Percentiles rank a stretch among this genome's conserved stretches.
phyloP scores from a whole-genome alignment of 92 coral and sea anemone species.

The Isaurus tuberculatus region DNA sequence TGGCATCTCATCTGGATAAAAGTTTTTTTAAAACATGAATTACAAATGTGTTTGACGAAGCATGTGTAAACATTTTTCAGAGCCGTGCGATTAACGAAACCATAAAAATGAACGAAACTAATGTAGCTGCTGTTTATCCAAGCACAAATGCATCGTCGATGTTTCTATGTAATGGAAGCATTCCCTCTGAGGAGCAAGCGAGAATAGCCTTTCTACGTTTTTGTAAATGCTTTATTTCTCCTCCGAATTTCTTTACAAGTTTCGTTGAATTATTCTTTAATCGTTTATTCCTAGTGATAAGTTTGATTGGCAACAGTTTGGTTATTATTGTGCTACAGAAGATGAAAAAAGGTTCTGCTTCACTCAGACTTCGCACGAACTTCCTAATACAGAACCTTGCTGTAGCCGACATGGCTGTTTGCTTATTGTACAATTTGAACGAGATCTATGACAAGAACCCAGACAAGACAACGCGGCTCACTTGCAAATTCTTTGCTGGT shows the following conservation, averaged over 20 bases:
- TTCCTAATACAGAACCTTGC: slow-evolving; percentile 75
- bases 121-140: background rate
- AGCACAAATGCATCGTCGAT: slow-evolving; percentile 26
- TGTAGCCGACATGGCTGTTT: slow-evolving; percentile 82
- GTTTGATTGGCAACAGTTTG: slow-evolving; percentile 72
- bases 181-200: slow-evolving; percentile 61
- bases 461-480: slow-evolving; percentile 46
- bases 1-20: background rate
- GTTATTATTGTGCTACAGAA: slow-evolving; percentile 77
- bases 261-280: slow-evolving; percentile 68
- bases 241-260: slow-evolving; percentile 54
- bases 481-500: slow-evolving; percentile 77
- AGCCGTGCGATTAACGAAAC: background rate
- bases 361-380: slow-evolving; percentile 66
- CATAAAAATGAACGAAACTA: background rate
- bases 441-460: slow-evolving; percentile 72
- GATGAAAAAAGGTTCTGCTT: slow-evolving; percentile 64
- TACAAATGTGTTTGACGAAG: background rate
- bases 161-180: slow-evolving; percentile 53
- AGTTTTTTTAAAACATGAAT: background rate
- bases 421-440: slow-evolving; percentile 77
- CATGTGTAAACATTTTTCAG: slow-evolving; percentile 16
- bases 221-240: slow-evolving; percentile 68
- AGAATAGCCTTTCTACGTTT: slow-evolving; percentile 52
- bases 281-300: slow-evolving; percentile 73